Evolutionary conservation across 2,888 invertebrate genomes (phyloP).

Genomic region (Oasisia sp.): DNA sequence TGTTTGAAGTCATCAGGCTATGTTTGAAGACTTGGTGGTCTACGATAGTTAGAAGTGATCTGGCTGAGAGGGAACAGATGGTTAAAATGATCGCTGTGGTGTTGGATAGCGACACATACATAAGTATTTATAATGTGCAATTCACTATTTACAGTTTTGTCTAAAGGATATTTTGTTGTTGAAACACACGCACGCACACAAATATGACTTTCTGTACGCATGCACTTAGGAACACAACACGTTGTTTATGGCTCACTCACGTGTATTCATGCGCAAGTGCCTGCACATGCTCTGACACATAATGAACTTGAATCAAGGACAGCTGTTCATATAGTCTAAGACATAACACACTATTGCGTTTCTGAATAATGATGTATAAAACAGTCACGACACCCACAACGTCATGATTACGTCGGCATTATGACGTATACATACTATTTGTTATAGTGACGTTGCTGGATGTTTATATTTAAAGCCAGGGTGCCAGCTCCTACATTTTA

Average conservation of each 20-base stretch:
- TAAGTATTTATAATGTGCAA: neutral
- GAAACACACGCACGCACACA: neutral
- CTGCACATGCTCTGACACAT: neutral
- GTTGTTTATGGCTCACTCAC: neutral
- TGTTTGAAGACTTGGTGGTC: neutral
- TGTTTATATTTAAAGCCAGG: neutral
- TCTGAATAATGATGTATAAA: neutral
- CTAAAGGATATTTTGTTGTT: neutral
- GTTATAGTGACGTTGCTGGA: neutral
- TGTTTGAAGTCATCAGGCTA: neutral
- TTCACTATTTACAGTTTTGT: neutral
- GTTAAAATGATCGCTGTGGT: neutral
- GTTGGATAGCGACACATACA: neutral
- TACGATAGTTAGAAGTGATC: neutral
- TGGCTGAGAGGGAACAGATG: neutral
- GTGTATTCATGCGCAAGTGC: neutral
- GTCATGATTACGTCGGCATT: neutral
- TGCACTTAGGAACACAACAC: neutral
- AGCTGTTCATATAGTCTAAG: neutral
- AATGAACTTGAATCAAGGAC: neutral
- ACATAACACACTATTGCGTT: neutral
- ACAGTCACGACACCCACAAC: neutral
- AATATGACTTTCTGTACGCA: neutral
- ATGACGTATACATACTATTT: neutral
- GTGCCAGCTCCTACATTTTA: too few relatives aligned